Base-by-base conservation (phyloP, 2,113 vertebrate genomes). In the Orthonyx spaldingii region DNA sequence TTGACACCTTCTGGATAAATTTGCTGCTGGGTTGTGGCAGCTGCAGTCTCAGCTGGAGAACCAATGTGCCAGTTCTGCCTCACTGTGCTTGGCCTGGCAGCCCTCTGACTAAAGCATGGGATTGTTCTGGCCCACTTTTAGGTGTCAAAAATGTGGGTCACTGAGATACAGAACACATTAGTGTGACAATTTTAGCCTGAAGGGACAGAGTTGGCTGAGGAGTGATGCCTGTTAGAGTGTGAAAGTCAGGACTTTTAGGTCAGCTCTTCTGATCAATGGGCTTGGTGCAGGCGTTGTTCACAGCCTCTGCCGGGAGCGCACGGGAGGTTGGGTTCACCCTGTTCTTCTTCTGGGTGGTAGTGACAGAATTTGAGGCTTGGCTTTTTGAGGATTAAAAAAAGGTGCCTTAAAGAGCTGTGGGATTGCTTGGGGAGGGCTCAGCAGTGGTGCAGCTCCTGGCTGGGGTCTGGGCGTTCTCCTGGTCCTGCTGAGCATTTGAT, bases 141-240 rank as follows among this genome's bases (percentile, higher is more conserved):
- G 49, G 63, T 84, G 59, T 79, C 85, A 85, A 3, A 89, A 92
- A 94, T 97, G 65, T 96, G 81, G 96, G 94, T 96, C 96, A 94
- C 65, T 63, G 91, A 75, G 70, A 66, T 78, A 44, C 68, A 70
- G 87, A 74, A 16, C 65, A 7, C 56, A 56, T n/a, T 7, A 63
- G 57, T 3, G 28, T 92, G 93, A 76, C 46, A 37, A 1, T 71
- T 90, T 69, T 35, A 83, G 94, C 93, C 96, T 74, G 90, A 50
- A 68, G 96, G 92, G 78, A 72, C 82, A 82, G 90, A 28, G 68
- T 7, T 75, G 74, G 71, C 80, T 50, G 87, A 7, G 47, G 13
- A 20, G 68, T 35, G 86, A 56, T 89, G 87, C 28, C 75, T 80
- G 66, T 75, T 65, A 44, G 70, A 85, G 41, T 83, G 75, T 87